phyloP scores from a whole-genome alignment of 2,113 vertebrate species.

The Labrus mixtus region DNA sequence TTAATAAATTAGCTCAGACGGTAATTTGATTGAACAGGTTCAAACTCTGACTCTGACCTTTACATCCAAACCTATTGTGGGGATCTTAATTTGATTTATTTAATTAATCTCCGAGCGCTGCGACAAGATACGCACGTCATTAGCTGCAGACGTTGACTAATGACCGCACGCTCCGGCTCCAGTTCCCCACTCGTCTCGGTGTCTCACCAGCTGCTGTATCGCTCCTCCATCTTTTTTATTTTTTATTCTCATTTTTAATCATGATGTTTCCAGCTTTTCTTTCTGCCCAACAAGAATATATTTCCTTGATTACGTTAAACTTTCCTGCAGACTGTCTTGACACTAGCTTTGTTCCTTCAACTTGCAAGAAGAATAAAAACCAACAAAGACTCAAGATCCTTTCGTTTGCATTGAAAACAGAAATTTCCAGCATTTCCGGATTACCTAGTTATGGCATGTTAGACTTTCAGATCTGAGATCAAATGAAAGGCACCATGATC shows the following conservation, averaged over 20 bases:
- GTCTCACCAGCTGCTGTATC: constrained; percentile 7
- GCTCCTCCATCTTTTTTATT: constrained; percentile 4
- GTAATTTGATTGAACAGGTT: constrained; percentile 27
- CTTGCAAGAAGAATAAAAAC: too few relatives aligned
- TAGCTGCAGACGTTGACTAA: constrained; percentile 52
- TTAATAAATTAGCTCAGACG: constrained; percentile 18
- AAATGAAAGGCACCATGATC: too few relatives aligned
- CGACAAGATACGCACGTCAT: constrained; percentile 9
- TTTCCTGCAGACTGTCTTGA: too few relatives aligned
- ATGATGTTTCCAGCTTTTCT: background rate
- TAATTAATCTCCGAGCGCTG: constrained; percentile 57
- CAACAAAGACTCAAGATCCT: too few relatives aligned
- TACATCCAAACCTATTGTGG: constrained; percentile 44
- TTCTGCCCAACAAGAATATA: background rate
- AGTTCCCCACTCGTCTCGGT: background rate
- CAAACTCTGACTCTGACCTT: constrained; percentile 48
- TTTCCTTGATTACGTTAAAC: too few relatives aligned
- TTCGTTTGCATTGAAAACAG: too few relatives aligned
- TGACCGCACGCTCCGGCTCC: background rate
- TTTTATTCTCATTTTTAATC: background rate
- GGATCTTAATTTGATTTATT: constrained; percentile 59
- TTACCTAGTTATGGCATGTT: too few relatives aligned
- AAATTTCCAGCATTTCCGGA: too few relatives aligned
- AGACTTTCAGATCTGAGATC: too few relatives aligned
- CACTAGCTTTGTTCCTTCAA: too few relatives aligned